Percentiles rank a stretch among this genome's conserved stretches.
Conservation (phyloP, 2,888 invertebrate genomes). For the Gastracanthus pulcherrimus region DNA sequence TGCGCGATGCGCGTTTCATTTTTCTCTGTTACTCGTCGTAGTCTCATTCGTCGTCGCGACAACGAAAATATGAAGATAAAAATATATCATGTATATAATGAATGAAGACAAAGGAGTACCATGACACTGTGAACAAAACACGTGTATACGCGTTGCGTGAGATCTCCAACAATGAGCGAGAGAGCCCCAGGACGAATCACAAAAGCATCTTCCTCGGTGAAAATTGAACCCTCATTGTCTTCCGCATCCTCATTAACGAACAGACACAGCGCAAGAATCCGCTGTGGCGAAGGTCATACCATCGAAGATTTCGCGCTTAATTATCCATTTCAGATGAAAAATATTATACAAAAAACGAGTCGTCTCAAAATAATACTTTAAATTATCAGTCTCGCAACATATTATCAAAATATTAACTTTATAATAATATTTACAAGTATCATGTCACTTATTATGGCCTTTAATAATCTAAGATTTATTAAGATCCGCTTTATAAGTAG, state of each 20-base stretch:
- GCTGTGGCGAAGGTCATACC: conserved; percentile 28
- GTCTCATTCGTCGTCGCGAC: conserved; percentile 10
- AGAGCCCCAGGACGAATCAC: conserved; percentile 59
- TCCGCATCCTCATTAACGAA: conserved; percentile 43
- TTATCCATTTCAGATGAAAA: neutral
- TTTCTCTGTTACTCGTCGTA: neutral
- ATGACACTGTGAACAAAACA: conserved; percentile 51
- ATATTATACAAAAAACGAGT: too few species aligned
- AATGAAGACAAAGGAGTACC: conserved; percentile 41
- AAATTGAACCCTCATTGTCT: conserved; percentile 46
- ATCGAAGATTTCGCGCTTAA: neutral
- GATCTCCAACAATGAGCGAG: conserved; percentile 50
- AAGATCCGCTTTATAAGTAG: too few species aligned
- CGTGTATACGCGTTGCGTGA: conserved; percentile 29
- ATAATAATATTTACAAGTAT: too few species aligned
- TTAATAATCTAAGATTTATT: too few species aligned
- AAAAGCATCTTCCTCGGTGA: conserved; percentile 53
- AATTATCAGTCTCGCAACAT: too few species aligned
- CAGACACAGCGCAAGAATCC: conserved; percentile 27
- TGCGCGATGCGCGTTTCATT: neutral
- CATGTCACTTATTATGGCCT: too few species aligned
- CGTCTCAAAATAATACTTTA: too few species aligned
- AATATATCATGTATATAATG: too few species aligned
- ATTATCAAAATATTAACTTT: too few species aligned
- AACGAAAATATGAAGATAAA: conserved; percentile 39